Evolutionary conservation across 2,888 invertebrate species (phyloP).

Genomic region (Nysson spinosus): DNA sequence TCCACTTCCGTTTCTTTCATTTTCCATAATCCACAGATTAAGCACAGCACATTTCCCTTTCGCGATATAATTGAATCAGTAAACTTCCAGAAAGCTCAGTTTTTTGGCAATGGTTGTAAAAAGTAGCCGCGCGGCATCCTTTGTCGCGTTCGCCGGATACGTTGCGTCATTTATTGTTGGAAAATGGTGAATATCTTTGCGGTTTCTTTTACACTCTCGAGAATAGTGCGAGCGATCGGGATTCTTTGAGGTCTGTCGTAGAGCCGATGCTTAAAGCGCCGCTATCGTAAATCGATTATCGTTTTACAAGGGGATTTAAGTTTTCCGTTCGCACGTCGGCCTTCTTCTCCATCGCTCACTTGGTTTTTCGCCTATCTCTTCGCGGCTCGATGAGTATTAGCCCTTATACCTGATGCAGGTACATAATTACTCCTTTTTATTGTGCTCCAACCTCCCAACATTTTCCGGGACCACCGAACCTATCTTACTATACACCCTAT

Average conservation of each 20-base stretch:
- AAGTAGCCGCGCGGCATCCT: neutral
- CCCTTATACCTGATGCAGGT: slow-evolving; percentile 30
- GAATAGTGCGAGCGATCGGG: neutral
- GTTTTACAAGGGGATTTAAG: slow-evolving; percentile 60
- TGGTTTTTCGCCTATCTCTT: neutral
- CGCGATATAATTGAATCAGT: too few species aligned
- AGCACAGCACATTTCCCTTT: too few species aligned
- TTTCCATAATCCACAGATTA: too few species aligned
- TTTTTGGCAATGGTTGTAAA: slow-evolving; percentile 4
- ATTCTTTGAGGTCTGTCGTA: slow-evolving; percentile 4
- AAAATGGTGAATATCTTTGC: neutral
- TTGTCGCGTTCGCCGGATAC: slow-evolving; percentile 4
- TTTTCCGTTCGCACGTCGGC: slow-evolving; percentile 33
- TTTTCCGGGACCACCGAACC: slow-evolving; percentile 1
- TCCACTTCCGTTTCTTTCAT: too few species aligned
- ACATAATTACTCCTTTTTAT: slow-evolving; percentile 30
- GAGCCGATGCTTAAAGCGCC: slow-evolving; percentile 46
- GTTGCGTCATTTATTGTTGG: slow-evolving; percentile 40
- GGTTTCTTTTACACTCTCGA: slow-evolving; percentile 14
- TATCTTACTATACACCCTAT: slow-evolving; percentile 1
- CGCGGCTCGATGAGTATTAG: neutral
- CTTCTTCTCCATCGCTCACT: slow-evolving; percentile 1
- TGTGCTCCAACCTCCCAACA: neutral
- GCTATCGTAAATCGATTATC: slow-evolving; percentile 71
- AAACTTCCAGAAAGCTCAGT: neutral